A percentile compares a stretch with the other conserved stretches of the same genome.
phyloP scores from a whole-genome alignment of 2,113 vertebrate genomes.

The Craseonycteris thonglongyai region DNA sequence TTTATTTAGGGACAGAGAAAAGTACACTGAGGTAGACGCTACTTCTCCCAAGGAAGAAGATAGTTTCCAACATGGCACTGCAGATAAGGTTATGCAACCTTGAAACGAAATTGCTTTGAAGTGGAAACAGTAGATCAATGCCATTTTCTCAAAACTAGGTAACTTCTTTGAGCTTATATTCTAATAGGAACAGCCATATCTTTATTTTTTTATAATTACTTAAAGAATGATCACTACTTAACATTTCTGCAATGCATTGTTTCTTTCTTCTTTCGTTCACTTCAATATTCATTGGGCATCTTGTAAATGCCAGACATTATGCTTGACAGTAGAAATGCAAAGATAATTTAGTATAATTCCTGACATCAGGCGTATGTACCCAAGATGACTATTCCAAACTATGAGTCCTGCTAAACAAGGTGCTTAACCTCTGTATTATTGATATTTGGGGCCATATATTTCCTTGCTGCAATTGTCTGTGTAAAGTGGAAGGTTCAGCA shows the following conservation, averaged over 20 bases:
- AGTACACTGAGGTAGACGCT: neutral
- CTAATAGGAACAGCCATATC: neutral
- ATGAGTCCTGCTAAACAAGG: neutral
- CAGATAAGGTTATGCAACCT: neutral
- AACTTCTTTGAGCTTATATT: neutral
- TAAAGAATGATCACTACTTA: neutral
- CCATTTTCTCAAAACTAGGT: neutral
- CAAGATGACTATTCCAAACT: neutral
- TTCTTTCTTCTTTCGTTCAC: neutral
- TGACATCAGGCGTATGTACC: neutral
- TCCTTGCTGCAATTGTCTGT: neutral
- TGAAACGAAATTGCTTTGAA: neutral
- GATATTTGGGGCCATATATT: neutral
- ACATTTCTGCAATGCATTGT: neutral
- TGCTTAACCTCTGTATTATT: neutral
- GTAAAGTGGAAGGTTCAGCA: neutral
- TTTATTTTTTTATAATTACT: neutral
- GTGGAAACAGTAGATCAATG: neutral
- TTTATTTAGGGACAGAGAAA: conserved; percentile 6
- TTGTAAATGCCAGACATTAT: neutral
- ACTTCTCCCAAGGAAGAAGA: neutral
- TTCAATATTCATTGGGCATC: neutral
- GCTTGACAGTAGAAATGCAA: neutral
- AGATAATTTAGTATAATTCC: neutral
- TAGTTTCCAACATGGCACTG: neutral